A percentile compares a stretch with the other conserved stretches of the same genome.
Conservation (phyloP, 1,140 invertebrate genomes). For the Aporrectodea caliginosa region DNA sequence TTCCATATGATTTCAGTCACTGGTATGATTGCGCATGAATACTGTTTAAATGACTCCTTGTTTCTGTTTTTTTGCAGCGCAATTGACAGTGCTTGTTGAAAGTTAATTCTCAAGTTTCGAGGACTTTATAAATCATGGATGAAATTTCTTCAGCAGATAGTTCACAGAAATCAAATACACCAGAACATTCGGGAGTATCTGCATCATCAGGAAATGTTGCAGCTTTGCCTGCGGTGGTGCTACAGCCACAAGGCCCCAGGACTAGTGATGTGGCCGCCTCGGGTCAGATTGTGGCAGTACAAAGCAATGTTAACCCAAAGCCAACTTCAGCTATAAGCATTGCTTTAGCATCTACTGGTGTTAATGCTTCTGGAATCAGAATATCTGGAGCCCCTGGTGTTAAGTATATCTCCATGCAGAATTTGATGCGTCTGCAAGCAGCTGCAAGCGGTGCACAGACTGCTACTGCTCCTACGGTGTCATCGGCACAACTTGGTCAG, state of each 20-base stretch:
- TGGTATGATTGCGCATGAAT: no score
- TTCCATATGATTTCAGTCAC: no score
- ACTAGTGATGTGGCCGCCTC: no score
- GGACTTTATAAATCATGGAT: background rate
- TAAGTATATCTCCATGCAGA: background rate
- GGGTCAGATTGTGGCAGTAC: background rate
- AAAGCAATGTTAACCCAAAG: background rate
- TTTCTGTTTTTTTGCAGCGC: no score
- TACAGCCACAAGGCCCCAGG: no score
- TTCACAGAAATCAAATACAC: no score
- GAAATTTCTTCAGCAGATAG: background rate
- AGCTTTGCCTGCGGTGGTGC: no score
- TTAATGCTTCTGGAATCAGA: background rate
- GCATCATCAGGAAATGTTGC: background rate
- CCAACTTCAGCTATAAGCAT: background rate
- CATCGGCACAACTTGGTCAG: background rate
- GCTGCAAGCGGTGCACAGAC: background rate
- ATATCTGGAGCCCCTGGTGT: background rate
- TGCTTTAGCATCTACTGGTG: background rate
- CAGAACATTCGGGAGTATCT: background rate
- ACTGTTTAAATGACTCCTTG: no score
- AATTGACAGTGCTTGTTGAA: background rate
- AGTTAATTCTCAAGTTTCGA: background rate
- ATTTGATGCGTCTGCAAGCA: background rate
- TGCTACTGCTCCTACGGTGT: background rate